These are phyloP conservation scores for Mesocricetus auratus DNA, from an alignment of 2,113 vertebrate genomes.

Conservation along the genomic window DNA sequence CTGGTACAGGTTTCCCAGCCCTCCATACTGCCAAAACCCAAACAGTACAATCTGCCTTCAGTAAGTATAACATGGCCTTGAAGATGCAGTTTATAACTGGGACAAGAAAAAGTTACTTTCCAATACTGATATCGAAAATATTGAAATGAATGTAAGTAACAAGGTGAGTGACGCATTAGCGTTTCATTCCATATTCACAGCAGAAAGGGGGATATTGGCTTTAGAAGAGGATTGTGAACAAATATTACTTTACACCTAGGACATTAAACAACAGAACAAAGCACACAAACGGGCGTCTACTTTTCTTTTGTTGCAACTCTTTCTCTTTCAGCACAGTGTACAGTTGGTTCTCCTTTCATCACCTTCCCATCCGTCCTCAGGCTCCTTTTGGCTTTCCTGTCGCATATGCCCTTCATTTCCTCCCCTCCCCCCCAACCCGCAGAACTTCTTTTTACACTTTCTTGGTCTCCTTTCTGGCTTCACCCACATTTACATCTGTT, in stretches of 20 bases:
- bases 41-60: constrained; percentile 59
- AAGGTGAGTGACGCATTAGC: background rate
- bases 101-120: constrained; percentile 75
- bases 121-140: constrained; percentile 46
- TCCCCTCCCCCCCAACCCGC: accelerated
- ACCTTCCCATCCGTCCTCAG: background rate
- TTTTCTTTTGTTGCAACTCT: background rate
- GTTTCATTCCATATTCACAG: constrained; percentile 22
- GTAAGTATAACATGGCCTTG: constrained; percentile 66
- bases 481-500: background rate
- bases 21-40: constrained; percentile 71
- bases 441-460: background rate
- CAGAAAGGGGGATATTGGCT: background rate
- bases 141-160: constrained; percentile 1
- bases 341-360: background rate
- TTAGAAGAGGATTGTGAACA: background rate
- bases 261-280: constrained; percentile 66
- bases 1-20: constrained; percentile 79
- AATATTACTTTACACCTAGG: constrained; percentile 42
- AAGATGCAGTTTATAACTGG: constrained; percentile 61
- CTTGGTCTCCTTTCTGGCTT: background rate
- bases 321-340: background rate
- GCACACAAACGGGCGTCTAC: background rate
- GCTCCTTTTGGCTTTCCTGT: background rate
- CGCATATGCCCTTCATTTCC: background rate